Evolutionary conservation across 1,140 invertebrate genomes (phyloP).

Genomic region (Drosophila burlai): DNA sequence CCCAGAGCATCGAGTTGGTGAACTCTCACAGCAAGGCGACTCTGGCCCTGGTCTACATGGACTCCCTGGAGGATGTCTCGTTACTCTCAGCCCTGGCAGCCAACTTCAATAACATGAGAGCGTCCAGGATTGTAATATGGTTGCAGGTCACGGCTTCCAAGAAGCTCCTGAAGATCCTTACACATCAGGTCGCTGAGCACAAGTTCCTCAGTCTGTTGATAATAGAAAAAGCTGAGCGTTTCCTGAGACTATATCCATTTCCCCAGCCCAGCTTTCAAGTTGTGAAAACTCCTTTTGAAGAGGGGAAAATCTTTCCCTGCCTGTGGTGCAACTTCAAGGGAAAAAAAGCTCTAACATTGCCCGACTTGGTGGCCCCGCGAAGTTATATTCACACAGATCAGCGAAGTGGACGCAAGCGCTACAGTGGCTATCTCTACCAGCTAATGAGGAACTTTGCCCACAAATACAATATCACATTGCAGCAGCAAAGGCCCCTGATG

Average conservation of each 20-base stretch:
- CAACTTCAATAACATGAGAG: constrained; percentile 36
- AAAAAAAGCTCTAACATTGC: constrained; percentile 14
- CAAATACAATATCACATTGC: constrained; percentile 31
- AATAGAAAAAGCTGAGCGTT: neutral
- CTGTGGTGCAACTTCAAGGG: constrained; percentile 43
- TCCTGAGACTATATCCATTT: constrained; percentile 42
- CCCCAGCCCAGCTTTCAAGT: constrained; percentile 16
- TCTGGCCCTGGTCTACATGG: constrained; percentile 39
- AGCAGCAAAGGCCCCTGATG: neutral
- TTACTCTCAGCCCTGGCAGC: constrained; percentile 29
- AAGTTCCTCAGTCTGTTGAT: constrained; percentile 36
- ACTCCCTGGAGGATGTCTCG: constrained; percentile 5
- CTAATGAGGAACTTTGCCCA: constrained; percentile 10
- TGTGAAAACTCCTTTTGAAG: fast-evolving
- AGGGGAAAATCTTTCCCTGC: constrained; percentile 12
- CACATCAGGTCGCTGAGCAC: neutral
- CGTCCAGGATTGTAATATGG: constrained; percentile 45
- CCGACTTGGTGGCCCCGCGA: constrained; percentile 30
- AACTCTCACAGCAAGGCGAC: neutral
- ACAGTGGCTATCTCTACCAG: constrained; percentile 1
- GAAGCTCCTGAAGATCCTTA: neutral
- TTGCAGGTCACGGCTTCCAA: neutral
- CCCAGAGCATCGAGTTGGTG: constrained; percentile 1
- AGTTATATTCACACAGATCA: constrained; percentile 21
- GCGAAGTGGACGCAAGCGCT: neutral